Percentiles rank a stretch among this genome's conserved stretches.
Conservation (phyloP, 2,797 vertebrate species). For the Sebastes melanostomus region DNA sequence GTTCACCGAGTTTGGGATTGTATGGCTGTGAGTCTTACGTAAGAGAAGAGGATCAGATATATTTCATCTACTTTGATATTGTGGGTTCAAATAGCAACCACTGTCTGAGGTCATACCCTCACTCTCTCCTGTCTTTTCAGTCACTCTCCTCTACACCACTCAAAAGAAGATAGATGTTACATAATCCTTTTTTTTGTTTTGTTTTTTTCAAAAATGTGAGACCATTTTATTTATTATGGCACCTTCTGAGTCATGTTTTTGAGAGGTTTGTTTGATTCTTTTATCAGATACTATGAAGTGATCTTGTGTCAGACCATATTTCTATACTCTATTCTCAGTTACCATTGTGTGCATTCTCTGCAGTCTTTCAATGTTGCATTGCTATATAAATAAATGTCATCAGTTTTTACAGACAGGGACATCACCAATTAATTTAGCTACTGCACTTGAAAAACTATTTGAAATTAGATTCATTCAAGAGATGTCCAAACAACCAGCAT, state of each 20-base stretch:
- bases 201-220: background rate
- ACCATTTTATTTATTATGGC: background rate
- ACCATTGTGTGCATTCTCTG: background rate
- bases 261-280: background rate
- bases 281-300: background rate
- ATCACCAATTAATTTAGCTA: constrained; percentile 11
- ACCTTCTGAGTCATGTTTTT: constrained; percentile 3
- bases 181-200: background rate
- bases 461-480: constrained; percentile 33
- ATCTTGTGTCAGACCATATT: background rate
- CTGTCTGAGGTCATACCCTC: constrained; percentile 11
- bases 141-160: constrained; percentile 2
- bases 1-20: background rate
- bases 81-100: constrained; percentile 20
- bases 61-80: constrained; percentile 41
- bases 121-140: constrained; percentile 7
- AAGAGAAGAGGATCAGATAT: constrained; percentile 16
- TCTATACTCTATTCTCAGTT: background rate
- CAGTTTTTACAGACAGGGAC: background rate
- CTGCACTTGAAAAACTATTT: background rate
- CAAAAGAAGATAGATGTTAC: constrained; percentile 7
- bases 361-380: background rate
- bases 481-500: constrained; percentile 38
- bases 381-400: background rate
- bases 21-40: background rate